Conservation (phyloP, 2,113 vertebrate genomes). For the Microcebus murinus region DNA sequence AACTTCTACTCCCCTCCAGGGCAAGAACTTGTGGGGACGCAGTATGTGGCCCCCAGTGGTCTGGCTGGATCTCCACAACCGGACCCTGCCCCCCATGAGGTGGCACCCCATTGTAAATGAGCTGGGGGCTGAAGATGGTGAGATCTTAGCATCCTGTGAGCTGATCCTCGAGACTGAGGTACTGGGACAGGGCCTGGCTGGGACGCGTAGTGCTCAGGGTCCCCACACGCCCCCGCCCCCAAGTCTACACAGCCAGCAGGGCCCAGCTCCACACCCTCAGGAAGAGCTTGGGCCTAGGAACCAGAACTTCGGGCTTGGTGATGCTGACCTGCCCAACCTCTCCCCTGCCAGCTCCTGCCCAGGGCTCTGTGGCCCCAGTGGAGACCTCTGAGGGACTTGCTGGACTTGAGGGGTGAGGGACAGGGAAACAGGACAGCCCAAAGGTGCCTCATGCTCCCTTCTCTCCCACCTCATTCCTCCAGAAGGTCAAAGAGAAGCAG, state of each 20-base stretch:
- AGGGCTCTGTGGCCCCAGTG: not conserved
- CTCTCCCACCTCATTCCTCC: not conserved
- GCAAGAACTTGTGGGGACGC: conserved; percentile 80
- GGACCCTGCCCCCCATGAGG: conserved; percentile 70
- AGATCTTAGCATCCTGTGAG: conserved; percentile 85
- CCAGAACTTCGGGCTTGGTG: not conserved
- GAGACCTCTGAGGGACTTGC: not conserved
- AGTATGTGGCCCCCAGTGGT: conserved; percentile 75
- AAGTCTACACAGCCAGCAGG: not conserved
- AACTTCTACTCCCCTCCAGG: conserved; percentile 65
- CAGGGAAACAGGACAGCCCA: not conserved
- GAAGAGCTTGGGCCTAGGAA: not conserved
- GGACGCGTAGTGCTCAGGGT: fast-evolving
- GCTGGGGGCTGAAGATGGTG: conserved; percentile 48
- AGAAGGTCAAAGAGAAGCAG: conserved; percentile 62
- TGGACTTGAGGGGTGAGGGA: not conserved
- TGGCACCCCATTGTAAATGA: conserved; percentile 50
- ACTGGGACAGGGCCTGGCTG: not conserved
- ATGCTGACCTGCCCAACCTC: not conserved
- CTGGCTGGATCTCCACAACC: conserved; percentile 64
- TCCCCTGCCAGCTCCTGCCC: not conserved
- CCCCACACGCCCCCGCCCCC: not conserved
- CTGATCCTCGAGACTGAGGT: conserved; percentile 83
- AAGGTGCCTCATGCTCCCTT: not conserved
- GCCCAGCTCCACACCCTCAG: not conserved